phyloP scores from a whole-genome alignment of 2,113 vertebrate genomes.

The Gambusia affinis region DNA sequence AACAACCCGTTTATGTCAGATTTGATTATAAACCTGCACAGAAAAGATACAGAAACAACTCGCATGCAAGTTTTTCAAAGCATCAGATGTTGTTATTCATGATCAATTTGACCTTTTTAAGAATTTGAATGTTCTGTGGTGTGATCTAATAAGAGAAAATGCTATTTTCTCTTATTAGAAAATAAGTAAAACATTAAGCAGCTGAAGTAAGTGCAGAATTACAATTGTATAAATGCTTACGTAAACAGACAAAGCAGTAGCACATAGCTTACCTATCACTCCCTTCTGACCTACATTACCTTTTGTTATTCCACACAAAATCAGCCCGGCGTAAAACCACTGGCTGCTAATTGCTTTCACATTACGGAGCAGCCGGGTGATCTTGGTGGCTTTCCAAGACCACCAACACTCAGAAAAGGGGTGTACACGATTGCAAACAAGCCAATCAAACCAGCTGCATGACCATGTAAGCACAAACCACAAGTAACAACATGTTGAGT shows the following conservation, averaged over 20 bases:
- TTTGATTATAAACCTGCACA: slow-evolving; percentile 7
- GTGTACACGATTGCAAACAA: slow-evolving; percentile 58
- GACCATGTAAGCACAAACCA: slow-evolving; percentile 8
- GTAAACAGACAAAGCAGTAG: neutral
- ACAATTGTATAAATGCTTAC: neutral
- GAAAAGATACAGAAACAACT: neutral
- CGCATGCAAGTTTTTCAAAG: neutral
- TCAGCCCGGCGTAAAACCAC: slow-evolving; percentile 77
- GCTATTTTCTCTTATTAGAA: neutral
- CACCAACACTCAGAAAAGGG: slow-evolving; percentile 81
- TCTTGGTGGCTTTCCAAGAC: slow-evolving; percentile 88
- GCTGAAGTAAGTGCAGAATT: neutral
- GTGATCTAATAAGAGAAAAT: neutral
- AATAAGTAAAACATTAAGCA: neutral
- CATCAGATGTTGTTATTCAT: neutral
- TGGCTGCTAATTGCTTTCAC: slow-evolving; percentile 89
- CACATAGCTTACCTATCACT: slow-evolving; percentile 43
- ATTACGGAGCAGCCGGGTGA: slow-evolving; percentile 85
- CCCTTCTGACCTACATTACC: slow-evolving; percentile 64
- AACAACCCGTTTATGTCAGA: slow-evolving; percentile 30
- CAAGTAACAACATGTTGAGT: slow-evolving; percentile 15
- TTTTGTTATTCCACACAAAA: slow-evolving; percentile 76
- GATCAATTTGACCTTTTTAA: neutral
- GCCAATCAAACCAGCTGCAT: slow-evolving; percentile 42
- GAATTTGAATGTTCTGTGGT: slow-evolving; percentile 1